Conservation (phyloP, 2,888 invertebrate genomes). For the Drosophila robusta region DNA sequence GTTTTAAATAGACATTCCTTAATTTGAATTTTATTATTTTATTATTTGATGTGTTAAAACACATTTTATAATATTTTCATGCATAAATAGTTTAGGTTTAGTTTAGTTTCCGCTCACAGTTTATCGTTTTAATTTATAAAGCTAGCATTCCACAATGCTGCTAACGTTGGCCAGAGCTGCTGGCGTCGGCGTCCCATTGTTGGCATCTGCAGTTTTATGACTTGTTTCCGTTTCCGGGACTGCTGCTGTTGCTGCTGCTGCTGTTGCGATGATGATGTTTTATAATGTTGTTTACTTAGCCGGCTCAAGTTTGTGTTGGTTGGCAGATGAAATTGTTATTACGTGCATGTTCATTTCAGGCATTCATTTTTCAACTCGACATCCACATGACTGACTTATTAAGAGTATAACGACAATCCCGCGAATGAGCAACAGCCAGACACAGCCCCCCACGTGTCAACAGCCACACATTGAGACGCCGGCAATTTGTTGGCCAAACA, state of each 20-base stretch:
- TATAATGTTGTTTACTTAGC: conserved; percentile 44
- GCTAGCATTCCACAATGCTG: background rate
- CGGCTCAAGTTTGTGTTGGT: conserved; percentile 15
- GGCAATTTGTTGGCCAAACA: conserved; percentile 67
- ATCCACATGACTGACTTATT: conserved; percentile 63
- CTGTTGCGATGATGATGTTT: conserved; percentile 7
- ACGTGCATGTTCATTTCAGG: conserved; percentile 19
- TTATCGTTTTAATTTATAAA: background rate
- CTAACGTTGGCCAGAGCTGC: background rate
- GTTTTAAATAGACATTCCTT: too few relatives aligned
- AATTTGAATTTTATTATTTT: too few relatives aligned
- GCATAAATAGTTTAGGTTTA: background rate
- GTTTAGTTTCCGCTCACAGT: background rate
- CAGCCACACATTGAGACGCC: conserved; percentile 11
- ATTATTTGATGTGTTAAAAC: background rate
- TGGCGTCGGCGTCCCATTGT: background rate
- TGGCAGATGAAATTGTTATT: conserved; percentile 33
- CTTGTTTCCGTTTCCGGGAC: conserved; percentile 59
- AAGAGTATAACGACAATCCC: conserved; percentile 58
- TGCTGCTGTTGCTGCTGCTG: background rate
- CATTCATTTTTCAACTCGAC: conserved; percentile 37
- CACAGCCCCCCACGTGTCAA: background rate
- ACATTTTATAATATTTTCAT: background rate
- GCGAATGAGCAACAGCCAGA: conserved; percentile 34
- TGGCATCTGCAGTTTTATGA: conserved; percentile 46